Percentiles rank a stretch among this genome's conserved stretches.
These are phyloP conservation scores for Strix uralensis DNA, from an alignment of 2,113 vertebrate species.

Conservation along the genomic window DNA sequence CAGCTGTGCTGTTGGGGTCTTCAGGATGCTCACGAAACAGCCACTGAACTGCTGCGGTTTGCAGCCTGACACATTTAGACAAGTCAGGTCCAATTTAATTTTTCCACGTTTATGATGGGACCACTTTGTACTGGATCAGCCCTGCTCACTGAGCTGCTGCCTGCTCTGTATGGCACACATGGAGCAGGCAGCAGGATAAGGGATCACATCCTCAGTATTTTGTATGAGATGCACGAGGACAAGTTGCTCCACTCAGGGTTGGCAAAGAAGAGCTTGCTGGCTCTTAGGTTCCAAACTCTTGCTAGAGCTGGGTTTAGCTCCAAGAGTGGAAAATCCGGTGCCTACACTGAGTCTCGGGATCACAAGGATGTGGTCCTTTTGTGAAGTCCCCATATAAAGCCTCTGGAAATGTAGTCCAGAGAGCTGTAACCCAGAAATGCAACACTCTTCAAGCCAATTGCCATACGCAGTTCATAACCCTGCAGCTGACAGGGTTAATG, in stretches of 20 bases:
- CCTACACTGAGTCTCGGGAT: background rate
- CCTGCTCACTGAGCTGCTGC: background rate
- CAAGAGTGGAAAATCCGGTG: background rate
- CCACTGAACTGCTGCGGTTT: background rate
- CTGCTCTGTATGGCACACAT: accelerated
- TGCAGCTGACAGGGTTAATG: background rate
- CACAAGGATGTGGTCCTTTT: background rate
- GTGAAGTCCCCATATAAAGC: background rate
- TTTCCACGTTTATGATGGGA: accelerated
- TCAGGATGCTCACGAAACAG: background rate
- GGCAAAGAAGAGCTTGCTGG: background rate
- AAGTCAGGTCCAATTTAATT: background rate
- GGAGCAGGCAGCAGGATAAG: background rate
- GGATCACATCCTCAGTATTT: background rate
- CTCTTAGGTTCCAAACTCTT: background rate
- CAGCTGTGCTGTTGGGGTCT: background rate
- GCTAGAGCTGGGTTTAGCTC: background rate
- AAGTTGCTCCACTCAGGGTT: accelerated
- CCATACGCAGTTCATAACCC: background rate
- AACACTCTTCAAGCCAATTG: background rate
- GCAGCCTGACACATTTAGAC: background rate
- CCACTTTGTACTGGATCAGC: background rate
- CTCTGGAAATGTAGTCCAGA: background rate
- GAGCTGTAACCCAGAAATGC: background rate
- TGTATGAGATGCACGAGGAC: background rate